Evolutionary conservation across 2,113 vertebrate genomes (phyloP).

Genomic region (Apodemus sylvaticus): DNA sequence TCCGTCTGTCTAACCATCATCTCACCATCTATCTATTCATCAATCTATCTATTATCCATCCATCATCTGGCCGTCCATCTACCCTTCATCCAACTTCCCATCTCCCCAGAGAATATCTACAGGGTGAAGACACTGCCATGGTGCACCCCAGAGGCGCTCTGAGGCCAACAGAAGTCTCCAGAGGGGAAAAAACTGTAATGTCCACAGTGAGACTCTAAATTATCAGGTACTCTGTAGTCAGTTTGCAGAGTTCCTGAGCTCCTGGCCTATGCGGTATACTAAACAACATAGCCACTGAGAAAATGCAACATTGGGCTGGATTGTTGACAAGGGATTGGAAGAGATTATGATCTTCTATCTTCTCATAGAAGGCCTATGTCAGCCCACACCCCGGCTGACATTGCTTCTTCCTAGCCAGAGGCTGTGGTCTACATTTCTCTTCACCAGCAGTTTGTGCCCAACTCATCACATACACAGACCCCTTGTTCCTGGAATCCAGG

Average conservation of each 20-base stretch:
- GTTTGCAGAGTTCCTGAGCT: background rate
- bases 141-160: background rate
- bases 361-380: background rate
- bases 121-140: background rate
- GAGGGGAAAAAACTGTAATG: background rate
- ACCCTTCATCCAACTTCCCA: background rate
- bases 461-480: conserved; percentile 81
- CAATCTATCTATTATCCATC: background rate
- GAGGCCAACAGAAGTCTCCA: background rate
- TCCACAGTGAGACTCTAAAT: background rate
- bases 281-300: background rate
- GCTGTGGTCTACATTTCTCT: conserved; percentile 16
- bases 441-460: background rate
- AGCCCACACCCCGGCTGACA: background rate
- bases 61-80: background rate
- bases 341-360: background rate
- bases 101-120: background rate
- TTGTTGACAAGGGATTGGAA: background rate
- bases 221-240: fast-evolving
- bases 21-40: background rate
- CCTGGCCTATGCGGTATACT: background rate
- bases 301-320: background rate
- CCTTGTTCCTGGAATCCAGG: conserved; percentile 87
- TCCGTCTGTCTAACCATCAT: background rate
- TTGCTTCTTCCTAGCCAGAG: conserved; percentile 62